Evolutionary conservation across 2,797 vertebrate species (phyloP).

Genomic region (Paedocypris micromegethes): DNA sequence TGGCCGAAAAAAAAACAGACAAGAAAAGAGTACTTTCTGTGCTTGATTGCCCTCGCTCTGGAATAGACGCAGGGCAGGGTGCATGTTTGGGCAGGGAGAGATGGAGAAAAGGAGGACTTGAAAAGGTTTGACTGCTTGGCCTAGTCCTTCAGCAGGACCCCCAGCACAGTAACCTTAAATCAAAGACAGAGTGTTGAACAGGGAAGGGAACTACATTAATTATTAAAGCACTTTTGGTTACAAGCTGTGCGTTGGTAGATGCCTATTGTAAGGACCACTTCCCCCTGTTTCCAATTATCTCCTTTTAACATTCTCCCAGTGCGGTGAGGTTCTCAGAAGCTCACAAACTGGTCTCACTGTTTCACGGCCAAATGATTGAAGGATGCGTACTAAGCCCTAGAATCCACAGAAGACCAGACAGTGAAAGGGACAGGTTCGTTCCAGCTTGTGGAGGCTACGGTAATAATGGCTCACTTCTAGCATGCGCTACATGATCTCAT

Average conservation of each 20-base stretch:
- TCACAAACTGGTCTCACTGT: slow-evolving; percentile 23
- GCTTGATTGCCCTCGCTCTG: slow-evolving; percentile 46
- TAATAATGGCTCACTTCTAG: slow-evolving; percentile 33
- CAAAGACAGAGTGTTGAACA: slow-evolving; percentile 69
- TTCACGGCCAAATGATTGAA: slow-evolving; percentile 12
- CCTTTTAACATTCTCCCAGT: slow-evolving; percentile 55
- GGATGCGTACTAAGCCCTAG: slow-evolving; percentile 10
- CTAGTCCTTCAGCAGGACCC: slow-evolving; percentile 62
- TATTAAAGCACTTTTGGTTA: slow-evolving; percentile 69
- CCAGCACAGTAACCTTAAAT: slow-evolving; percentile 70
- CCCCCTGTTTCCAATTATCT: slow-evolving; percentile 65
- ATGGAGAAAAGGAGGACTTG: slow-evolving; percentile 63
- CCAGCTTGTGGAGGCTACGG: slow-evolving; percentile 4
- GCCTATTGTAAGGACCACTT: slow-evolving; percentile 62
- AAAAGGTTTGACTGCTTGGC: slow-evolving; percentile 60
- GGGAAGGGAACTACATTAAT: slow-evolving; percentile 67
- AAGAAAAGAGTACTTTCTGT: background rate
- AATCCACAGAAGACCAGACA: slow-evolving; percentile 7
- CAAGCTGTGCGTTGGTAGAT: slow-evolving; percentile 63
- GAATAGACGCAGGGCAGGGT: slow-evolving; percentile 45
- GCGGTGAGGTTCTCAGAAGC: slow-evolving; percentile 32
- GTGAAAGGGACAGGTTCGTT: slow-evolving; percentile 24
- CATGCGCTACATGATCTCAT: slow-evolving; percentile 39
- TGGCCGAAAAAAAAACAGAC: slow-evolving; percentile 24
- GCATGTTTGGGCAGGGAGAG: slow-evolving; percentile 44